Conservation (phyloP, 2,113 vertebrate genomes). For the Tringa solitaria region DNA sequence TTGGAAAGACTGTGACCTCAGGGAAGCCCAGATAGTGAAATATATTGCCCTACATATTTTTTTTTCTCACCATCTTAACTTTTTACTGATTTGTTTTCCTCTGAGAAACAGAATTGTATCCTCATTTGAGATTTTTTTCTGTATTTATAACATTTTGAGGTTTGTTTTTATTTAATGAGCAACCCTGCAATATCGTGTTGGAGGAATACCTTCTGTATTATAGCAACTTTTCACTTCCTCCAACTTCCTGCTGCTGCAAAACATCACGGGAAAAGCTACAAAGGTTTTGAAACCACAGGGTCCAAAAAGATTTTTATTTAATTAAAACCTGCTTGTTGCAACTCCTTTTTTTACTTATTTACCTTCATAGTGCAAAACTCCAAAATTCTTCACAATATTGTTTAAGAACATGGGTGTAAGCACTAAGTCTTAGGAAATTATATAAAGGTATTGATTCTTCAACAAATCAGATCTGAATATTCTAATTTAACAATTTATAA, state of each 20-base stretch:
- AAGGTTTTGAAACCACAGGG: background rate
- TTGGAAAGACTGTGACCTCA: background rate
- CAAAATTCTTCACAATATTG: background rate
- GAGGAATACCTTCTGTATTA: background rate
- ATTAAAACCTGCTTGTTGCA: background rate
- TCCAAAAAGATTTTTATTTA: background rate
- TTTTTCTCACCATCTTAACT: background rate
- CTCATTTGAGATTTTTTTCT: background rate
- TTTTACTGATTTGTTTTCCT: background rate
- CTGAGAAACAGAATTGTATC: background rate
- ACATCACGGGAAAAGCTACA: background rate
- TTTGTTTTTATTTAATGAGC: background rate
- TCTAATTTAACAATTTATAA: background rate
- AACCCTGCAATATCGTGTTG: background rate
- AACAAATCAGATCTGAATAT: background rate
- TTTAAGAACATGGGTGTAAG: background rate
- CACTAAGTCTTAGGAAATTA: background rate
- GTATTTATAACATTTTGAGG: background rate
- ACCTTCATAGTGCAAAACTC: background rate
- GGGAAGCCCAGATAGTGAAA: background rate
- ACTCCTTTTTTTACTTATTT: background rate
- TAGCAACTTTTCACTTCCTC: background rate
- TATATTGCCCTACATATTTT: background rate
- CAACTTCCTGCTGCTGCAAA: background rate
- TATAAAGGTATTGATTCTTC: background rate